These are phyloP conservation scores for Pandemis cinnamomeana DNA, from an alignment of 2,888 invertebrate genomes.

Conservation along the genomic window DNA sequence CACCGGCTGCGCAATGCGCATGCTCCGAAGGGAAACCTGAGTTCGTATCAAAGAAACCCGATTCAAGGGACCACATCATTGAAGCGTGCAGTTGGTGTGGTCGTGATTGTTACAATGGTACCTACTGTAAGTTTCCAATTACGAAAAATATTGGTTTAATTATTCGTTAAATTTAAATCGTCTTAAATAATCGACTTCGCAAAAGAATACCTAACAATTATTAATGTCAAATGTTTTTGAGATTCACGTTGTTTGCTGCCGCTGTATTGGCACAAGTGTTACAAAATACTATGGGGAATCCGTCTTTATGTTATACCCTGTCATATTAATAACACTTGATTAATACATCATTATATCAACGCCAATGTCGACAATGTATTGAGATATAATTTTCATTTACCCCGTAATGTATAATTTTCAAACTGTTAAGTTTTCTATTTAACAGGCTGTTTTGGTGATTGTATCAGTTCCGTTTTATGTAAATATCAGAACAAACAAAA, in stretches of 20 bases:
- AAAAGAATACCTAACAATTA: neutral
- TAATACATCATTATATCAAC: neutral
- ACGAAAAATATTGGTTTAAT: neutral
- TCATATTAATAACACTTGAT: neutral
- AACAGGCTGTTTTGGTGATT: neutral
- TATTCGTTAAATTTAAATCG: neutral
- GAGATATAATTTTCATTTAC: neutral
- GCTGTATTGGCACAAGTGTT: constrained; percentile 11
- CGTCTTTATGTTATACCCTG: neutral
- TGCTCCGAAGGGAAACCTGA: neutral
- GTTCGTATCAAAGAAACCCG: neutral
- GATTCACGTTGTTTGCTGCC: neutral
- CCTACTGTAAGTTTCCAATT: neutral
- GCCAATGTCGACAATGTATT: neutral
- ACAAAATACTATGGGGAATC: neutral
- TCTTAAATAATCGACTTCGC: neutral
- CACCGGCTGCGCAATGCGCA: neutral
- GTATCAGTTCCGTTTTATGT: neutral
- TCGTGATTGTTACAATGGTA: neutral
- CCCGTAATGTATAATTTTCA: neutral
- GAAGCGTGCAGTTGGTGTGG: neutral
- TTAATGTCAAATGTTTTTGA: neutral
- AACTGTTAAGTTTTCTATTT: neutral
- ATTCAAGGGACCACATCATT: neutral
- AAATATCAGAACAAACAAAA: neutral